A percentile compares a stretch with the other conserved stretches of the same genome.
Evolutionary conservation across 2,113 vertebrate genomes (phyloP).

Genomic region (Todiramphus chloris): DNA sequence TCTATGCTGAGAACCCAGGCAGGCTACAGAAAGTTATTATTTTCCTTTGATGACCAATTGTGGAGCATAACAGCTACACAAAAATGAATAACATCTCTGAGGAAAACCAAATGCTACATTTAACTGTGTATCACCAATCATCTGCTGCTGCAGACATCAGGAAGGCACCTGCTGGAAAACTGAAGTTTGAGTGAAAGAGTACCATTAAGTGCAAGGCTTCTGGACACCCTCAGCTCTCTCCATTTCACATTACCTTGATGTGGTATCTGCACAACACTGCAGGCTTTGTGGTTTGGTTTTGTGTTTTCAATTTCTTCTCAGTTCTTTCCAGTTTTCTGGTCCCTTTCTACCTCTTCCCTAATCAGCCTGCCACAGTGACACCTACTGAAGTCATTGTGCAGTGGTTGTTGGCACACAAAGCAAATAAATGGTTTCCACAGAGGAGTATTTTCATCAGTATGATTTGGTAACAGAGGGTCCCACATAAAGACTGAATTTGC

Average conservation of each 20-base stretch:
- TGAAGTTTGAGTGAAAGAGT: background rate
- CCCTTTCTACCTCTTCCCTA: background rate
- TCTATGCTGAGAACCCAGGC: background rate
- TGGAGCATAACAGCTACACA: background rate
- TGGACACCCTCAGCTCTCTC: background rate
- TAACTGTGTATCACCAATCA: background rate
- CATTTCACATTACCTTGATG: background rate
- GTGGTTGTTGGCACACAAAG: too few species aligned
- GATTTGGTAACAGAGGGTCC: background rate
- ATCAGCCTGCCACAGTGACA: background rate
- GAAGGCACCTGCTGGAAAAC: background rate
- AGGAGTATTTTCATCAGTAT: background rate
- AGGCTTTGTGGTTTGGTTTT: background rate
- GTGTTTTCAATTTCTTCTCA: background rate
- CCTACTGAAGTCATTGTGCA: background rate
- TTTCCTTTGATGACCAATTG: background rate
- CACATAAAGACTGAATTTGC: background rate
- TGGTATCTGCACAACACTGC: background rate
- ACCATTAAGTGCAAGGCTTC: background rate
- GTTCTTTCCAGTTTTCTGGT: background rate
- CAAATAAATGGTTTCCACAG: background rate
- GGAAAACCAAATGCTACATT: background rate
- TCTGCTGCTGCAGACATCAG: background rate
- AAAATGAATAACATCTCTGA: background rate
- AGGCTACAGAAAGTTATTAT: background rate